Conservation (phyloP, 2,113 vertebrate species). For the Seriola rivoliana region DNA sequence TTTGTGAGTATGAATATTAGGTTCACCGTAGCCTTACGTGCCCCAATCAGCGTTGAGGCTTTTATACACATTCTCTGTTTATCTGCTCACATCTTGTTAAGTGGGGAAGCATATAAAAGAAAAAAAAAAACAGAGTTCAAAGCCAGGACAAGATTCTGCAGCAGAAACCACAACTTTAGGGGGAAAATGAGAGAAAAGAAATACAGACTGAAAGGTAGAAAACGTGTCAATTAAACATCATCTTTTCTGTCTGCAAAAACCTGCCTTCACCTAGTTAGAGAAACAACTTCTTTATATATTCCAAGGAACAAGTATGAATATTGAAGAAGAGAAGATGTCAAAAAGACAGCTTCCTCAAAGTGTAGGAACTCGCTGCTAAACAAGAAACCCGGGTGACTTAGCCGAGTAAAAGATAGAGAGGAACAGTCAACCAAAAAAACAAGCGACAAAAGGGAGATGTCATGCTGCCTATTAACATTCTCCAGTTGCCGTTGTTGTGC, state of each 20-base stretch:
- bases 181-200: background rate
- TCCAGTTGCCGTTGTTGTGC: background rate
- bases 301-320: background rate
- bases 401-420: background rate
- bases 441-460: background rate
- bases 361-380: background rate
- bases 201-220: background rate
- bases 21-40: background rate
- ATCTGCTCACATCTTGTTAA: background rate
- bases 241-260: slow-evolving; percentile 13
- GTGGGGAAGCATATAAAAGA: background rate
- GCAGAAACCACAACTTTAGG: slow-evolving; percentile 15
- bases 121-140: slow-evolving; percentile 31
- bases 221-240: slow-evolving; percentile 18
- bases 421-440: background rate
- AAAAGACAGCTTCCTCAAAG: slow-evolving; percentile 1
- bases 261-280: slow-evolving; percentile 10
- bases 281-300: background rate
- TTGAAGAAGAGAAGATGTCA: background rate
- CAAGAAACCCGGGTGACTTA: background rate
- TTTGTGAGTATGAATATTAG: background rate
- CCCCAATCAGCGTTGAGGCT: background rate
- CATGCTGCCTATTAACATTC: background rate
- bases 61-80: slow-evolving; percentile 4
- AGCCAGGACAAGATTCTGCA: slow-evolving; percentile 1